Conservation (phyloP, 2,113 vertebrate species). For the Rhipidura dahli region DNA sequence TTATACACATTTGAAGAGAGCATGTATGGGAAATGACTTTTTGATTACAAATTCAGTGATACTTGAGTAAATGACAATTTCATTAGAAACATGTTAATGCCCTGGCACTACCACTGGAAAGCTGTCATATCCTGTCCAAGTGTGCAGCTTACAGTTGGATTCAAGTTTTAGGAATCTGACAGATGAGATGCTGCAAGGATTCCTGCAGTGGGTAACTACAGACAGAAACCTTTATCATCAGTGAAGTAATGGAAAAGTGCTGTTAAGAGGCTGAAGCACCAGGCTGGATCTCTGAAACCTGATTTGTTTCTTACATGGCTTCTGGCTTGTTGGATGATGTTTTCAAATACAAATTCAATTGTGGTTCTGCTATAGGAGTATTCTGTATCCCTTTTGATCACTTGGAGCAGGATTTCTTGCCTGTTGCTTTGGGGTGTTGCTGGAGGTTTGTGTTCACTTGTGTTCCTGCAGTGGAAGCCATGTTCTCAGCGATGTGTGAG, state of each 20-base stretch:
- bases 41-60: neutral
- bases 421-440: neutral
- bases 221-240: neutral
- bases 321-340: neutral
- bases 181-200: neutral
- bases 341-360: accelerated
- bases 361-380: neutral
- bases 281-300: neutral
- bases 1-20: neutral
- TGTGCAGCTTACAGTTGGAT: neutral
- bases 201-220: neutral
- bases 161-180: neutral
- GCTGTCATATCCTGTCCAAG: accelerated
- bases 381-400: neutral
- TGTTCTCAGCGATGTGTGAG: conserved; percentile 97
- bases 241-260: neutral
- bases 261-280: neutral
- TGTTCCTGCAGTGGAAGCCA: conserved; percentile 83
- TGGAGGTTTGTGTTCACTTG: neutral
- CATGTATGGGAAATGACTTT: neutral
- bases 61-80: neutral
- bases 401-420: neutral
- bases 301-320: neutral
- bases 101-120: neutral
- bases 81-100: neutral